Conservation (phyloP, 2,797 vertebrate species). For the Phaenicophaeus curvirostris region DNA sequence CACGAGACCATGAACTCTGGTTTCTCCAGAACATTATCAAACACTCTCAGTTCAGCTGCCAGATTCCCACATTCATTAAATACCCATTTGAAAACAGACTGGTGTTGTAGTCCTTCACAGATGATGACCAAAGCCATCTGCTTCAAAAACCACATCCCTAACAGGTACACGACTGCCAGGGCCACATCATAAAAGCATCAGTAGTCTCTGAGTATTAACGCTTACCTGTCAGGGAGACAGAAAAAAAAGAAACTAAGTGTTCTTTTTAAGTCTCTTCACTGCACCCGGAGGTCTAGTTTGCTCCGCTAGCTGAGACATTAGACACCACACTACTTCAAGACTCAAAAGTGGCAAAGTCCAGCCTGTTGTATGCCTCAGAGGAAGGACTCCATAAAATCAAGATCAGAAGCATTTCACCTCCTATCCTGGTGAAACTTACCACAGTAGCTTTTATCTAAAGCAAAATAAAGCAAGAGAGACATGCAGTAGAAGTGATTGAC, state of each 20-base stretch:
- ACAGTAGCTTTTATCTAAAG: neutral
- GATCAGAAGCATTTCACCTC: neutral
- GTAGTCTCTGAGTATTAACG: neutral
- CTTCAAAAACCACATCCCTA: neutral
- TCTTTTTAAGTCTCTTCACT: neutral
- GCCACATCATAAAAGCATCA: neutral
- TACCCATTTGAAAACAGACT: neutral
- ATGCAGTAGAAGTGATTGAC: neutral
- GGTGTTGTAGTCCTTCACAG: neutral
- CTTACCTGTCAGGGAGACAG: neutral
- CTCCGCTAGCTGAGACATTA: neutral
- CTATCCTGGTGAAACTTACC: neutral
- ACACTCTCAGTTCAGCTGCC: neutral
- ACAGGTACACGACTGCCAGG: neutral
- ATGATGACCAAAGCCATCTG: neutral
- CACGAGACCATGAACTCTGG: neutral
- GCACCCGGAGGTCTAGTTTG: neutral
- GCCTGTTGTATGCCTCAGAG: neutral
- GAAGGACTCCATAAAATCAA: neutral
- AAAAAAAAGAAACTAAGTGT: neutral
- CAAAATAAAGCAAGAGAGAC: neutral
- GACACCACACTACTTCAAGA: neutral
- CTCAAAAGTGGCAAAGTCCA: neutral
- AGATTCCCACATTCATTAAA: neutral
- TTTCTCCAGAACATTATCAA: neutral